Evolutionary conservation across 2,797 vertebrate species (phyloP), one percentile per base, ranked within the genome.

Genomic region (Sarcoramphus papa): DNA sequence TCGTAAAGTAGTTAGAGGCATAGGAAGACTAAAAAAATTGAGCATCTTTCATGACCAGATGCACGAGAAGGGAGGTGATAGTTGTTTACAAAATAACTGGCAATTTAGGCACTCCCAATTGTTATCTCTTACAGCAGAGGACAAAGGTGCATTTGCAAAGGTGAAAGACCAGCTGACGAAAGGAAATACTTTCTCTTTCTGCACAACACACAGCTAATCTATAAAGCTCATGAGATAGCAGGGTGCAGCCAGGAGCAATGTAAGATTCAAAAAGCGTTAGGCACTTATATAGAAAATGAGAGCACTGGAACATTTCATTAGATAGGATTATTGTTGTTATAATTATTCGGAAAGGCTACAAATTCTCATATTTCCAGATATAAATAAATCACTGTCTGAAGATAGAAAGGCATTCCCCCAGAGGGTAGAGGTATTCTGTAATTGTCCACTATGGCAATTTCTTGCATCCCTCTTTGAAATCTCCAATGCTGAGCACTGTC

Each of bases 121-220:
- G 85, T 76, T 88, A 64, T 62, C 10, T 92, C 54, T 92, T 85
- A 75, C 43, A 91, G 62, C 8, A 54, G 59, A 90, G 70, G 90
- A 85, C 40, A 92, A 79, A 94, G 65, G 65, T 85, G 41, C 45
- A 40, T 92, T 93, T 91, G 72, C 85, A 85, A 96, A 95, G 87
- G 91, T 85, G 85, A 91, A 86, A 95, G 90, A 86, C 37, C 79
- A 95, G 43, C 0, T 3, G 85, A 92, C 67, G 74, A 95, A 96
- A 93, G 43, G 64, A 88, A 94, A 84, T 69, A 69, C 30, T 86
- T 90, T 75, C 15, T 45, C 48, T 85, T 88, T 82, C 75, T 62
- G 60, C 60, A 54, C 72, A 78, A 74, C 81, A 74, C 37, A 31
- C 64, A 83, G 64, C 60, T 92, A 47, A 96, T 91, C 67, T 72